Percentiles rank a stretch among this genome's conserved stretches.
These are phyloP conservation scores for Brenthis ino DNA, from an alignment of 2,888 invertebrate species.

Conservation along the genomic window DNA sequence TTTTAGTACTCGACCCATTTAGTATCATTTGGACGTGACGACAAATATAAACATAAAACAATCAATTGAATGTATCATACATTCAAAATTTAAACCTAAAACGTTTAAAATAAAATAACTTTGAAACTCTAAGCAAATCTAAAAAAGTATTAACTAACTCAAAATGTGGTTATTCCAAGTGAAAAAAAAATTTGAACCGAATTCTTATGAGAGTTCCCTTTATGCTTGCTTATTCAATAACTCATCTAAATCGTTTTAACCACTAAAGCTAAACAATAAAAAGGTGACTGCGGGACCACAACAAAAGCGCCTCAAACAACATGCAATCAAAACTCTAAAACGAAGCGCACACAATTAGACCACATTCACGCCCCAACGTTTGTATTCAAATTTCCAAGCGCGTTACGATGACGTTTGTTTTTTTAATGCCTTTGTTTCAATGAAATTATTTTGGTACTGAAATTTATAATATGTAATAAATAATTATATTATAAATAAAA, in stretches of 20 bases:
- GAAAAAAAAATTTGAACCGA: background rate
- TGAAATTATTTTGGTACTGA: conserved; percentile 30
- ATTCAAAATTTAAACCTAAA: no score
- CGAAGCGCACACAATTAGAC: conserved; percentile 64
- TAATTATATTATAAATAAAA: background rate
- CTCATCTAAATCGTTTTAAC: conserved; percentile 10
- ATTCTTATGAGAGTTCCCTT: background rate
- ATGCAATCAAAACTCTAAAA: conserved; percentile 71
- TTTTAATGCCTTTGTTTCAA: conserved; percentile 50
- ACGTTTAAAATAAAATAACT: no score
- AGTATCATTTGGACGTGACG: no score
- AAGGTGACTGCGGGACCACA: conserved; percentile 39
- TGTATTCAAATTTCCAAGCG: conserved; percentile 70
- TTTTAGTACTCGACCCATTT: no score
- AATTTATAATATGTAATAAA: background rate
- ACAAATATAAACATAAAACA: no score
- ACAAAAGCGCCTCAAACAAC: conserved; percentile 69
- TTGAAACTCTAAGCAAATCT: no score
- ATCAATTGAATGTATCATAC: no score
- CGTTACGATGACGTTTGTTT: conserved; percentile 44
- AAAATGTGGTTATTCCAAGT: no score
- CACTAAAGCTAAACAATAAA: conserved; percentile 30
- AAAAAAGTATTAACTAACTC: no score
- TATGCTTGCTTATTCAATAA: conserved; percentile 10
- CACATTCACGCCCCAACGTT: conserved; percentile 68